A percentile compares a stretch with the other conserved stretches of the same genome.
phyloP scores from a whole-genome alignment of 2,888 invertebrate species.

The Trachelus troglodyta region DNA sequence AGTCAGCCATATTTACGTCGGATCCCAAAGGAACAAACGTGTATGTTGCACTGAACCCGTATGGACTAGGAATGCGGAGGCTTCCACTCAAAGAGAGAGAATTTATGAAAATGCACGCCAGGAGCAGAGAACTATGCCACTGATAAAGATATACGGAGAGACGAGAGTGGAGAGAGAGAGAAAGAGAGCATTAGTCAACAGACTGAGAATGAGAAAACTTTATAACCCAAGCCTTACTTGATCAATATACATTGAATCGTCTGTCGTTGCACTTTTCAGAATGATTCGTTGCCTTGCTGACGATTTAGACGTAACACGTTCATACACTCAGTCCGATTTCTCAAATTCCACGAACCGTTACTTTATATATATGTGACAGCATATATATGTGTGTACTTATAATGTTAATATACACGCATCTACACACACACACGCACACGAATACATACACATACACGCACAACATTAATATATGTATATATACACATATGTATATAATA shows the following conservation, averaged over 20 bases:
- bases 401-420: background rate
- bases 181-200: constrained; percentile 16
- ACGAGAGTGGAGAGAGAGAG: constrained; percentile 9
- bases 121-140: background rate
- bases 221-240: constrained; percentile 63
- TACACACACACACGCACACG: background rate
- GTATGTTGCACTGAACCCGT: background rate
- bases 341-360: constrained; percentile 6
- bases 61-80: background rate
- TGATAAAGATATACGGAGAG: background rate
- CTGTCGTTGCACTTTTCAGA: constrained; percentile 45
- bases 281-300: constrained; percentile 51
- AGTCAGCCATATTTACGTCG: background rate
- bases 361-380: background rate
- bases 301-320: constrained; percentile 16
- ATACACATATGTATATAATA: no score
- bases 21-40: background rate
- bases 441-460: no score
- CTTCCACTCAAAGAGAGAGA: no score
- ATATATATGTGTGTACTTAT: background rate
- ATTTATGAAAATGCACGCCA: background rate
- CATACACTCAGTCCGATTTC: background rate
- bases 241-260: constrained; percentile 62
- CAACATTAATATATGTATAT: no score
- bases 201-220: constrained; percentile 11